Evolutionary conservation across 2,113 vertebrate species (phyloP), one percentile per base, ranked within the genome.

Genomic region (Poecilia latipinna): DNA sequence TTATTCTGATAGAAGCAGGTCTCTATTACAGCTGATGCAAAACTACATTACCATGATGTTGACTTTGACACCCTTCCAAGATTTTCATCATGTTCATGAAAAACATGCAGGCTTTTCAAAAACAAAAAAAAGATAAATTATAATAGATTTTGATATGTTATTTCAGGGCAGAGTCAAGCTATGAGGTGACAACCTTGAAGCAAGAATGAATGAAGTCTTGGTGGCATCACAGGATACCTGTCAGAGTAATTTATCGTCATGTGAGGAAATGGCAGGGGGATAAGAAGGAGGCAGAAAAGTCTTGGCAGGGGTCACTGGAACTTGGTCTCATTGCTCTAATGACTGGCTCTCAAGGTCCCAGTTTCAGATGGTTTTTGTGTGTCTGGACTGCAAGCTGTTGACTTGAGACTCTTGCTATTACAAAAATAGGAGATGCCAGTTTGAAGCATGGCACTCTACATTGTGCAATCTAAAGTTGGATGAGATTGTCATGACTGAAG

Each of bases 221-320:
- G 33, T 39, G 73, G 51, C 64, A 68, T 61, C 61, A 22, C 42
- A 31, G n/a, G 61, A 68, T 31, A 28, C 44, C 73, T 29, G 3
- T 76, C 51, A 73, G 70, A 29, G 28, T 74, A 73, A 24, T 76
- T 73, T 29, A 22, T 67, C 61, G 37, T 61, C 61, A 63, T 44
- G 28, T 78, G 39, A 72, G 32, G 39, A 32, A 51, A 69, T 61
- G 24, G 44, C 31, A 78, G 37, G 60, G 37, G 57, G 78, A 51
- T 35, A 26, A 44, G 28, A 32, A 22, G 57, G 31, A 61, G 28
- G 10, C 62, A 44, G 60, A 37, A 57, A 63, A 24, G 35, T 10
- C 48, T 68, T 39, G 28, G 64, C 32, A 75, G 65, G 32, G 37
- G 65, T 72, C 42, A 64, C 48, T 69, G 39, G 8, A 77, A 60